phyloP scores from a whole-genome alignment of 2,888 invertebrate species.

The Buathra laborator region DNA sequence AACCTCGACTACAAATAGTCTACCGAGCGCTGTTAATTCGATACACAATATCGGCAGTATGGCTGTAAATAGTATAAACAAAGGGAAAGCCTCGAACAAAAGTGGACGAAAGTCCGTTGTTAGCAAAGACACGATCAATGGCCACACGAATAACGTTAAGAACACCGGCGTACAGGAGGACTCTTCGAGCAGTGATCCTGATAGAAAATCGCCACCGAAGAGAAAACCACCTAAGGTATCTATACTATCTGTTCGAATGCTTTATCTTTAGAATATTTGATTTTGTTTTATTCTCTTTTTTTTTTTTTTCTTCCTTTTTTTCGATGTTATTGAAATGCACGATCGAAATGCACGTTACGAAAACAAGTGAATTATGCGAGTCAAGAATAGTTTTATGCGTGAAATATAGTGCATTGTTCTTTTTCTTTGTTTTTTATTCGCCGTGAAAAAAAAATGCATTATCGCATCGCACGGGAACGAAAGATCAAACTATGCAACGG shows the following conservation, averaged over 20 bases:
- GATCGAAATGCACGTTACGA: not conserved
- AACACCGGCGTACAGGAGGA: constrained; percentile 85
- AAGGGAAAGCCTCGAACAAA: constrained; percentile 86
- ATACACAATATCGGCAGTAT: constrained; percentile 88
- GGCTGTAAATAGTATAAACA: constrained; percentile 89
- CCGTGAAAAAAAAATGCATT: not conserved
- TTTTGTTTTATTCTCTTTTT: constrained; percentile 9
- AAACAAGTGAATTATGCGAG: too few species aligned
- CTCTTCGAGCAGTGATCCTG: constrained; percentile 90
- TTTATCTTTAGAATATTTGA: constrained; percentile 8
- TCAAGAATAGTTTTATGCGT: not conserved
- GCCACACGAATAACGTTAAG: constrained; percentile 86
- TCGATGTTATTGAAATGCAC: not conserved
- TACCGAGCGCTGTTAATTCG: constrained; percentile 86
- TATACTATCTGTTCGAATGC: constrained; percentile 70
- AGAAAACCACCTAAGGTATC: constrained; percentile 89
- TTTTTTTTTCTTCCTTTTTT: constrained; percentile 3
- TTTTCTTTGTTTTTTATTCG: not conserved
- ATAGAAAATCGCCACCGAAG: constrained; percentile 87
- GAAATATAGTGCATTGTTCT: not conserved
- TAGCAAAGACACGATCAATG: constrained; percentile 85
- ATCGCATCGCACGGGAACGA: not conserved
- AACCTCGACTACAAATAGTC: constrained; percentile 81
- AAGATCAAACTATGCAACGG: not conserved
- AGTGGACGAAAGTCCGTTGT: constrained; percentile 84